Evolutionary conservation across 2,113 vertebrate genomes (phyloP).

Genomic region (Salvelinus fontinalis): DNA sequence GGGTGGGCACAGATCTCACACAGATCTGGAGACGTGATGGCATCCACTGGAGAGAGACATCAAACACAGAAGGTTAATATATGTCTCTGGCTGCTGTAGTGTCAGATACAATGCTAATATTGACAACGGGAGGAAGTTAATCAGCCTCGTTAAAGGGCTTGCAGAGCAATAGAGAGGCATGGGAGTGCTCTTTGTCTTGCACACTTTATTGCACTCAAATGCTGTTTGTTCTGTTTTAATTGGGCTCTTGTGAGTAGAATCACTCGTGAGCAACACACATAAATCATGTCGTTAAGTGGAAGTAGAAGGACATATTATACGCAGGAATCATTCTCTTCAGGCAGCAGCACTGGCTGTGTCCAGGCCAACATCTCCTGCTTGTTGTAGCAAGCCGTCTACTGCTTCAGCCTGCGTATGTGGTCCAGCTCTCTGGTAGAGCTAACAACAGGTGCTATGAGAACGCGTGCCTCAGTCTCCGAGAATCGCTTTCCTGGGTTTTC

Average conservation of each 20-base stretch:
- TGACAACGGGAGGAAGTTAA: constrained; percentile 17
- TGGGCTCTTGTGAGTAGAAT: constrained; percentile 14
- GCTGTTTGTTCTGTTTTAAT: constrained; percentile 23
- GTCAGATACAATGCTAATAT: constrained; percentile 7
- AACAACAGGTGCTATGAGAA: too few species aligned
- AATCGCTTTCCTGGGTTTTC: too few species aligned
- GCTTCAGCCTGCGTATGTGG: too few species aligned
- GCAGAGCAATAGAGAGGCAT: background rate
- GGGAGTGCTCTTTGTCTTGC: constrained; percentile 1
- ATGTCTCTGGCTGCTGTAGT: background rate
- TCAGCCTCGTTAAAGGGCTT: background rate
- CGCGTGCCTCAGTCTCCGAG: too few species aligned
- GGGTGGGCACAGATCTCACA: constrained; percentile 82
- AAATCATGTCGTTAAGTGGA: background rate
- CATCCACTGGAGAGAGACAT: constrained; percentile 54
- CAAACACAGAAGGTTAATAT: background rate
- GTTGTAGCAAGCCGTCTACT: too few species aligned
- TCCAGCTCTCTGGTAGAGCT: too few species aligned
- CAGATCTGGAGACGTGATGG: constrained; percentile 47
- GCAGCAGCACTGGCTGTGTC: too few species aligned
- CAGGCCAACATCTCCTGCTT: too few species aligned
- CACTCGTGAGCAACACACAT: constrained; percentile 14
- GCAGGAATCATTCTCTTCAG: too few species aligned
- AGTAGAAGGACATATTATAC: background rate
- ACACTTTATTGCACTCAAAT: background rate